These are phyloP conservation scores for Trilocha varians DNA, from an alignment of 2,888 invertebrate species.

Conservation along the genomic window DNA sequence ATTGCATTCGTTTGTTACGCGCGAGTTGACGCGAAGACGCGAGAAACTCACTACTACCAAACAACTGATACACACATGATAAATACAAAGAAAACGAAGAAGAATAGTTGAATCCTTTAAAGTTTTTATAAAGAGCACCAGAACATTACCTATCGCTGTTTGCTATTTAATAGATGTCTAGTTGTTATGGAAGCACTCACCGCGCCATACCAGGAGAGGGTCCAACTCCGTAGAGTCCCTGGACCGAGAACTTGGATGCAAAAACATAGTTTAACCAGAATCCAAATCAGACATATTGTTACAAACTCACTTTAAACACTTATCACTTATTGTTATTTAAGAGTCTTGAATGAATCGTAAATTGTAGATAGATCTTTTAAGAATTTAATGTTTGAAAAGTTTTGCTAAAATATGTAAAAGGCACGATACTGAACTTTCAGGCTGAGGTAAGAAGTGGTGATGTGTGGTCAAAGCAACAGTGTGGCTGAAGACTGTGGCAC, in stretches of 20 bases:
- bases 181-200: no score
- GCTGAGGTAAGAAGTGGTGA: slow-evolving; percentile 9
- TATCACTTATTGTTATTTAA: slow-evolving; percentile 22
- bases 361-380: no score
- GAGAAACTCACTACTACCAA: slow-evolving; percentile 35
- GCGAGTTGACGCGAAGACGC: slow-evolving; percentile 60
- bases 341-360: no score
- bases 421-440: slow-evolving; percentile 33
- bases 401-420: no score
- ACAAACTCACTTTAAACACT: slow-evolving; percentile 37
- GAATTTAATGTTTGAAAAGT: no score
- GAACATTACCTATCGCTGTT: no score
- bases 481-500: slow-evolving; percentile 26
- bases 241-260: slow-evolving; percentile 61
- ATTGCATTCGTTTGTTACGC: slow-evolving; percentile 63
- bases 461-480: slow-evolving; percentile 24
- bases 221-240: slow-evolving; percentile 61
- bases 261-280: slow-evolving; percentile 67
- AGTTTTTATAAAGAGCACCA: no score
- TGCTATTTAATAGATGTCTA: no score
- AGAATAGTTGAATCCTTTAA: no score
- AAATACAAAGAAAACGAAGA: no score
- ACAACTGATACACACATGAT: no score
- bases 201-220: slow-evolving; percentile 61
- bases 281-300: slow-evolving; percentile 61